Base-by-base conservation (phyloP, 2,888 invertebrate species). In the Monoplex corrugatus region DNA sequence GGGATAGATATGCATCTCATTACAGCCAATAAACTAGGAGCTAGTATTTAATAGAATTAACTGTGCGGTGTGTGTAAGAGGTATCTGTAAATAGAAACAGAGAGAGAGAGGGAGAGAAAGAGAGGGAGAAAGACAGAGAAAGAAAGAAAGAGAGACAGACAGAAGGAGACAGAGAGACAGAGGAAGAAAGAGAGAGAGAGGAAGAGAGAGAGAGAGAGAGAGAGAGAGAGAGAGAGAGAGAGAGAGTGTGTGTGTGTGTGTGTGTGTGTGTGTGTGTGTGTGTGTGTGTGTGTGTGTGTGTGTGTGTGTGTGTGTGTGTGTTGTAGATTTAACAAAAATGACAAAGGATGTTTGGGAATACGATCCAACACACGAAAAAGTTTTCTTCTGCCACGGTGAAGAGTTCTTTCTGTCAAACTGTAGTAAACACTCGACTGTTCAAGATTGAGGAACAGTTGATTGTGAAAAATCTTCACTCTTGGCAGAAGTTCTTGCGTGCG, bases 191-290 rank as follows among this genome's bases (percentile, higher is more conserved):
- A 43, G 43, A 83, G 83, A 83, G 45, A 83, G 44, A 45, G 45
- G n/a, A 44, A 43, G 43, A 83, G 83, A 83, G 83, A 83, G 83
- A 83, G 43, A 45, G 45, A 83, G 43, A 45, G 83, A 83, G 83
- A 44, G 83, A 44, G 83, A 43, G 44, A 44, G 44, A 40, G 43
- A 23, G 80, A 19, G 80, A 23, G 80, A 23, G 80, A 23, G 80
- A 23, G 43, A 23, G 80, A 23, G 80, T 38, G 80, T 38, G 80
- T 38, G 80, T 38, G 80, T 38, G 80, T 38, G 80, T 80, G 80
- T 80, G 80, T 80, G 80, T 80, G 80, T 80, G 80, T 80, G 80
- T 80, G 80, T 80, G 80, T 80, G 80, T 80, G 80, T 43, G 80
- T 80, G 80, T 43, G 80, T 80, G 80, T 80, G 80, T 80, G 80